Evolutionary conservation across 1,140 invertebrate genomes (phyloP), one percentile per base, ranked within the genome.

Genomic region (Papilio xuthus): DNA sequence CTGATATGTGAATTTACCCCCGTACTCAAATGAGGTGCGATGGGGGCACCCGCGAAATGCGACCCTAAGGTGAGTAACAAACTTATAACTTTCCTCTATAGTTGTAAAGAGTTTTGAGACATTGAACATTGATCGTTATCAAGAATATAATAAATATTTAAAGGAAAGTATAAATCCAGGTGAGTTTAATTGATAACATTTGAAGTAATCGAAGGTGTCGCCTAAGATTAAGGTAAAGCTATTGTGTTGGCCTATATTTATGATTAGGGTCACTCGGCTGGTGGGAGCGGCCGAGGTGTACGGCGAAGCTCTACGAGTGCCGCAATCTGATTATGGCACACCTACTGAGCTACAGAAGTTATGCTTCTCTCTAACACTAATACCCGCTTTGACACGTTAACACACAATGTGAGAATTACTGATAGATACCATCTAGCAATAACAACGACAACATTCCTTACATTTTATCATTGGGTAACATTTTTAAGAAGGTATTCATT

Each of bases 281-380:
- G 81, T 87, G 91, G 91, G 89, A 93, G 90, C 89, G 89, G 89
- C 85, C 86, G 83, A 86, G 86, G 86, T 90, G 86, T 88, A 85
- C 85, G 75, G 78, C 82, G 92, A 93, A 93, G 92, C 90, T 89
- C 86, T 90, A 92, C 83, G 82, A 93, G 79, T 92, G 89, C 88
- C 88, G 90, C 92, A 93, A 92, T 92, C 92, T 92, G 89, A 92
- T 93, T 93, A 93, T 89, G 88, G 92, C 92, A 89, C 89, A 90
- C 90, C 90, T 87, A 89, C 90, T 86, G 83, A 86, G 83, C 84
- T 85, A 85, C 82, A 80, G 88, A 85, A 87, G 81, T 85, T 80
- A 77, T 76, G 63, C 42, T 78, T 78, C 44, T 28, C 18, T 15
- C 28, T 50, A 80, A 80, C 76, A 78, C 42, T 80, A 70, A 42